phyloP scores from a whole-genome alignment of 2,888 invertebrate genomes.

The Lasioglossum figueresi region DNA sequence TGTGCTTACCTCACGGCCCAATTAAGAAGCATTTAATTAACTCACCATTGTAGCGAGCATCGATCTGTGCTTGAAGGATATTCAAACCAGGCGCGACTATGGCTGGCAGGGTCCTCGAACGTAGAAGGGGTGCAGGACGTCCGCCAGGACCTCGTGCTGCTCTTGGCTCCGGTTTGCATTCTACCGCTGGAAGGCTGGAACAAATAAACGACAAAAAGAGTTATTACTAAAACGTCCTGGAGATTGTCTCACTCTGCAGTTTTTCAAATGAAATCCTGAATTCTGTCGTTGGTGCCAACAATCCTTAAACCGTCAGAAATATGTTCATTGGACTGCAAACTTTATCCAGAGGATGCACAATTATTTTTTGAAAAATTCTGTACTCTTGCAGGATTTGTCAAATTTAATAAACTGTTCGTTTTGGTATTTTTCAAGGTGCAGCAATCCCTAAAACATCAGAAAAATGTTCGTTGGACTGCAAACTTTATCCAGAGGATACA shows the following conservation, averaged over 20 bases:
- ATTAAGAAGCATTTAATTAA: neutral
- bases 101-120: conserved; percentile 94
- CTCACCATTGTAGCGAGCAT: conserved; percentile 86
- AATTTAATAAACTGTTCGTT: no score
- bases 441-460: no score
- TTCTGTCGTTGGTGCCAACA: neutral
- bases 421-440: no score
- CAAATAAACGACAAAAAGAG: neutral
- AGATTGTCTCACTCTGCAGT: neutral
- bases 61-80: conserved; percentile 92
- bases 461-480: no score
- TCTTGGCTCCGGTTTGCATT: conserved; percentile 77
- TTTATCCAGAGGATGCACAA: no score
- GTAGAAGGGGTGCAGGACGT: conserved; percentile 90
- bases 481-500: no score
- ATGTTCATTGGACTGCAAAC: neutral
- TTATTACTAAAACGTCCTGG: neutral
- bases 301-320: neutral
- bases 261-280: neutral
- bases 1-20: neutral
- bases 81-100: conserved; percentile 94
- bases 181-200: conserved; percentile 73
- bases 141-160: conserved; percentile 82
- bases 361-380: neutral
- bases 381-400: no score